A percentile compares a stretch with the other conserved stretches of the same genome.
phyloP scores from a whole-genome alignment of 2,113 vertebrate genomes.

The Cebidichthys violaceus region DNA sequence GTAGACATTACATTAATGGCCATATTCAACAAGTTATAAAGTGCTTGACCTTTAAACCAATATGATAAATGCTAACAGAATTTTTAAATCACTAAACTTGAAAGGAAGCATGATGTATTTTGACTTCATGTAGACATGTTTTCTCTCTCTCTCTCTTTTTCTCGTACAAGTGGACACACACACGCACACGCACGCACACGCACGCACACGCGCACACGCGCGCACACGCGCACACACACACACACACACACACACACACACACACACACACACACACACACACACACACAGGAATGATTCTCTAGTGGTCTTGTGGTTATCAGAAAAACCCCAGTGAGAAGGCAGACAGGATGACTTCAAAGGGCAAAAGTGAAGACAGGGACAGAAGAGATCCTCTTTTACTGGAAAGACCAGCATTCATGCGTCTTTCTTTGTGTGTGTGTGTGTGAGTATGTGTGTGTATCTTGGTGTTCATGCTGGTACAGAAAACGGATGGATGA shows the following conservation, averaged over 20 bases:
- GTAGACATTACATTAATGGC: background rate
- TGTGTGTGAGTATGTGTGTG: background rate
- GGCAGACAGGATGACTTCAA: conserved; percentile 42
- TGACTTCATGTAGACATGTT: background rate
- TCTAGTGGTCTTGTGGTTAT: conserved; percentile 48
- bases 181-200: conserved; percentile 7
- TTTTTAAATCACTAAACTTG: background rate
- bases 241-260: conserved; percentile 12
- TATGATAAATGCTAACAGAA: background rate
- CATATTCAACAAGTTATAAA: background rate
- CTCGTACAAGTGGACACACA: conserved; percentile 14
- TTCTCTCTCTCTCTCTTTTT: background rate
- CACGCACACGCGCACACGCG: conserved; percentile 1
- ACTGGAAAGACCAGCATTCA: conserved; percentile 24
- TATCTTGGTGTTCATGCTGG: conserved; percentile 8
- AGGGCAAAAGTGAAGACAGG: conserved; percentile 36
- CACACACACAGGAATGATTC: conserved; percentile 18
- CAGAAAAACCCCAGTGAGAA: conserved; percentile 36
- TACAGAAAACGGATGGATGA: conserved; percentile 15
- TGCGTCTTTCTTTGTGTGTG: background rate
- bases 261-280: conserved; percentile 6
- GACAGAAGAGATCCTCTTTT: conserved; percentile 48
- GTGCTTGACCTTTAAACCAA: background rate
- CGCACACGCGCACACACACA: conserved; percentile 1
- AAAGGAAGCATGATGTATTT: conserved; percentile 3